These are phyloP conservation scores for Halictus quadricinctus DNA, from an alignment of 2,888 invertebrate species.

Conservation along the genomic window DNA sequence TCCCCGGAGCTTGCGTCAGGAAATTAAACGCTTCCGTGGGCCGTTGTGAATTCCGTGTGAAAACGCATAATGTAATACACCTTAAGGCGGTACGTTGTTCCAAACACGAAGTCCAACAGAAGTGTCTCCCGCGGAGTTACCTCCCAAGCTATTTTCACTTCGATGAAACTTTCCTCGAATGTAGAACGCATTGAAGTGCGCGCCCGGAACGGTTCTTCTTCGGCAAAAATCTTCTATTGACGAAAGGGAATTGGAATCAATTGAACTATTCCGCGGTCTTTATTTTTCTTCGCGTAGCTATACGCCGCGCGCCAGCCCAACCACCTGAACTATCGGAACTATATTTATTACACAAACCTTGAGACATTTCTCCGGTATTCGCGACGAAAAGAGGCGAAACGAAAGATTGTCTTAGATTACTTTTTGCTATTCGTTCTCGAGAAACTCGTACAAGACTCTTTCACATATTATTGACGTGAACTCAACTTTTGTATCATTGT, in stretches of 20 bases:
- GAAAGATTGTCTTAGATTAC: neutral
- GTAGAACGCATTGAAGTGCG: neutral
- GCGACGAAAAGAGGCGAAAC: neutral
- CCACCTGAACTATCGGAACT: neutral
- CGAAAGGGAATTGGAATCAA: neutral
- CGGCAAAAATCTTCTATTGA: slow-evolving; percentile 4
- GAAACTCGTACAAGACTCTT: neutral
- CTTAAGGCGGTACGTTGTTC: slow-evolving; percentile 52
- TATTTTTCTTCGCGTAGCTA: neutral
- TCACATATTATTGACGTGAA: too few species aligned
- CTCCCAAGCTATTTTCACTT: slow-evolving; percentile 21
- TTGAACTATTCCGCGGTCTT: neutral
- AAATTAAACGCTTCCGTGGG: slow-evolving; percentile 67
- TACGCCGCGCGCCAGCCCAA: neutral
- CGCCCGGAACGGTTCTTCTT: neutral
- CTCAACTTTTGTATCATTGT: too few species aligned
- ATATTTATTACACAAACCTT: neutral
- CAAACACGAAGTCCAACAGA: slow-evolving; percentile 33
- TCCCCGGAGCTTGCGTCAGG: slow-evolving; percentile 40
- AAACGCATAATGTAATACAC: slow-evolving; percentile 62
- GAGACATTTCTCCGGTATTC: neutral
- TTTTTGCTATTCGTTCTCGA: neutral
- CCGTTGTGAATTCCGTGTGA: slow-evolving; percentile 68
- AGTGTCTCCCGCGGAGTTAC: slow-evolving; percentile 23
- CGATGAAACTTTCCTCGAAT: slow-evolving; percentile 21